phyloP scores from a whole-genome alignment of 64 coral and sea anemone species.

The Montipora foliosa region DNA sequence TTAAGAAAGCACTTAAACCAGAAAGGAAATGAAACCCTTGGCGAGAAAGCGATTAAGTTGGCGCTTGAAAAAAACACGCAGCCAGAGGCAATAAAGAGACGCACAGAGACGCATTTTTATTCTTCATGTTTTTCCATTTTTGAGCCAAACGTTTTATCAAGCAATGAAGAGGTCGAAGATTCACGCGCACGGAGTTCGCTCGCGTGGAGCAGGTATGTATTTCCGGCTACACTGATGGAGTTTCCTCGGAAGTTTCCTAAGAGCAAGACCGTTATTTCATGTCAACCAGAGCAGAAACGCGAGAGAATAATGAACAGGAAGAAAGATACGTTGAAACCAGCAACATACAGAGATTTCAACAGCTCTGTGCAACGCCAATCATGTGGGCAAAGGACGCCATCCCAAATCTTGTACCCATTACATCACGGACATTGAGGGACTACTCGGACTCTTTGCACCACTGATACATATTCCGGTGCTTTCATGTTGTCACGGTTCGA shows the following conservation, averaged over 20 bases:
- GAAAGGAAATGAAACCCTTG: conserved; percentile 6
- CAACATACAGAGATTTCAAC: background rate
- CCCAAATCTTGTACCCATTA: background rate
- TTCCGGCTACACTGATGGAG: conserved; percentile 30
- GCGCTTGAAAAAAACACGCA: conserved; percentile 18
- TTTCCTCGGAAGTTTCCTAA: background rate
- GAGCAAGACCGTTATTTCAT: background rate
- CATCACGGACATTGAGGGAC: conserved; percentile 15
- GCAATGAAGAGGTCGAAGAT: background rate
- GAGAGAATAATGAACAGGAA: background rate
- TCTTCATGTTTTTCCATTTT: background rate
- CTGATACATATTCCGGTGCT: no score
- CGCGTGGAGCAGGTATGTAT: conserved; percentile 22
- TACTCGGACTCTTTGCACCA: background rate
- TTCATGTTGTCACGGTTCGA: no score
- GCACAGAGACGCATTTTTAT: background rate
- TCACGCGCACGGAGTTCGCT: background rate
- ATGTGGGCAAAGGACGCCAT: background rate
- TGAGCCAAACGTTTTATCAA: background rate
- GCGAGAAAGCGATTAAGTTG: conserved; percentile 21
- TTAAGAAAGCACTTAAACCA: background rate
- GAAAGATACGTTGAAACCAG: background rate
- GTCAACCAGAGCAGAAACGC: background rate
- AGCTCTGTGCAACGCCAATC: background rate
- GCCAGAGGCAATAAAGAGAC: background rate